Conservation (phyloP, 2,888 invertebrate species). For the Heteromurus nitidus region DNA sequence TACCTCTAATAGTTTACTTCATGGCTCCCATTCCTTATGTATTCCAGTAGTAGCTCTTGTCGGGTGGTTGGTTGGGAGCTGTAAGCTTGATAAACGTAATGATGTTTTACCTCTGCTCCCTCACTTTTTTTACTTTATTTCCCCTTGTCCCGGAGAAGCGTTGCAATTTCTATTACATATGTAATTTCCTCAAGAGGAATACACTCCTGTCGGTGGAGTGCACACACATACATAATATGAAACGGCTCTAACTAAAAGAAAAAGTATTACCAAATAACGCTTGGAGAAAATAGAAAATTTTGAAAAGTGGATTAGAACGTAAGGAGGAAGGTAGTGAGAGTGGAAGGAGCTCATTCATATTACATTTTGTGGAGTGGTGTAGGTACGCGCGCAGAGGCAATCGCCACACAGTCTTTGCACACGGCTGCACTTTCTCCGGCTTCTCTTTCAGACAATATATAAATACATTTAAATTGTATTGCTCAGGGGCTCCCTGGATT, state of each 20-base stretch:
- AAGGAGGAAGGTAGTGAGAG: neutral
- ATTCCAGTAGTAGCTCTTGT: too few relatives aligned
- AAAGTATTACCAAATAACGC: neutral
- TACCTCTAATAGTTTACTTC: constrained; percentile 35
- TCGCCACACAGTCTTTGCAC: too few relatives aligned
- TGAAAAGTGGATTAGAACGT: constrained; percentile 18
- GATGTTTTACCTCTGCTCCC: constrained; percentile 53
- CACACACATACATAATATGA: constrained; percentile 9
- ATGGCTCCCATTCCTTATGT: constrained; percentile 19
- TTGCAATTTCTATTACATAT: constrained; percentile 48
- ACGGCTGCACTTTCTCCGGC: neutral
- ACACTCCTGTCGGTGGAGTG: too few relatives aligned
- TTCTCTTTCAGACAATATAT: too few relatives aligned
- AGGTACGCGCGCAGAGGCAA: too few relatives aligned
- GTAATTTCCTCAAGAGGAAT: constrained; percentile 45
- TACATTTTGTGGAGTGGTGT: constrained; percentile 18
- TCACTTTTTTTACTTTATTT: constrained; percentile 15
- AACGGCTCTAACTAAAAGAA: neutral
- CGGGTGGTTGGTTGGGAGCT: too few relatives aligned
- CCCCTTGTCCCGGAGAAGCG: constrained; percentile 3
- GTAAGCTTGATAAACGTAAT: constrained; percentile 37
- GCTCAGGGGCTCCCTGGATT: constrained; percentile 76
- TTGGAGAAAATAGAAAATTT: neutral
- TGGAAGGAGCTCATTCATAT: constrained; percentile 21
- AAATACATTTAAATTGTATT: constrained; percentile 21